A percentile compares a stretch with the other conserved stretches of the same genome.
These are phyloP conservation scores for Cepphus grylle DNA, from an alignment of 2,113 vertebrate species.

Conservation along the genomic window DNA sequence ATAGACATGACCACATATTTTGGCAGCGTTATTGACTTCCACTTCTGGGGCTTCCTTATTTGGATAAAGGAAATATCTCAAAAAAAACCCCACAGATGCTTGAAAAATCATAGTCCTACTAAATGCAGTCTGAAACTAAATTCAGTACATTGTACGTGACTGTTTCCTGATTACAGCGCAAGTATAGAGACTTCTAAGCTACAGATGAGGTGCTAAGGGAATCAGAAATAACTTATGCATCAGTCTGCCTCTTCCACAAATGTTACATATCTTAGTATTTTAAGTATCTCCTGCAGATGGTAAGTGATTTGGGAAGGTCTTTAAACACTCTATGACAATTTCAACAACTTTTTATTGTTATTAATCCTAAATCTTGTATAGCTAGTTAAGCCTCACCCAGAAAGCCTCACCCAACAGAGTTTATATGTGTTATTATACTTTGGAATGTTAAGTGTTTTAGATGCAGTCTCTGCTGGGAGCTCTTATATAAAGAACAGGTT, in stretches of 20 bases:
- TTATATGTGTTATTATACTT: constrained; percentile 71
- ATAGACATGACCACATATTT: neutral
- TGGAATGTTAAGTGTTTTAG: constrained; percentile 76
- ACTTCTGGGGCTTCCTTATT: neutral
- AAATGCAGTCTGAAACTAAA: neutral
- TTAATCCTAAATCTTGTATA: constrained; percentile 67
- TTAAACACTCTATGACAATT: constrained; percentile 55
- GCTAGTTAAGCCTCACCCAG: constrained; percentile 71
- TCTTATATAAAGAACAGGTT: constrained; percentile 62
- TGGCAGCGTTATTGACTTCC: neutral
- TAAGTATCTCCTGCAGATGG: neutral
- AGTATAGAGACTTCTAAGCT: neutral
- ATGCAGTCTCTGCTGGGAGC: constrained; percentile 68
- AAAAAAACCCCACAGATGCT: neutral
- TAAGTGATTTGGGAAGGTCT: constrained; percentile 50
- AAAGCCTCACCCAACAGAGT: constrained; percentile 67
- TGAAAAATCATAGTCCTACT: neutral
- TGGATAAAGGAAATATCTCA: neutral
- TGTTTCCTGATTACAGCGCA: neutral
- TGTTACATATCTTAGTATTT: neutral
- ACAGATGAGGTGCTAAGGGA: neutral
- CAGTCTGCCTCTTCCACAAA: constrained; percentile 7
- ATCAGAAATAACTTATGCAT: constrained; percentile 15
- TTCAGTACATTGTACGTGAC: neutral
- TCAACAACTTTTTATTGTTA: constrained; percentile 65